A percentile compares a stretch with the other conserved stretches of the same genome.
Conservation (phyloP, 2,888 invertebrate species). For the Agrochola lota region DNA sequence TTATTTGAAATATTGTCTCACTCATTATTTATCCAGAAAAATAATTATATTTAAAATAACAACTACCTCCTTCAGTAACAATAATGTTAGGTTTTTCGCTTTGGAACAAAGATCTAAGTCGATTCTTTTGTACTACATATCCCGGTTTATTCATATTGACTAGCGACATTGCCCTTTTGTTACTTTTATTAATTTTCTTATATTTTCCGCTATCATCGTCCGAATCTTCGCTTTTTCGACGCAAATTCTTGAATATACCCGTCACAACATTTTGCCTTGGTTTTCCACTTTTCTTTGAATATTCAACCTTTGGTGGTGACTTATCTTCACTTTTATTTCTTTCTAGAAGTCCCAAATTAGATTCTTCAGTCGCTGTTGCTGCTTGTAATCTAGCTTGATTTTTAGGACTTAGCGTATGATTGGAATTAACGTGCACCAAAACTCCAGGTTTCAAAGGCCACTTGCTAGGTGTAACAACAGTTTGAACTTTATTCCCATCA, state of each 20-base stretch:
- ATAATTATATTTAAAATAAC: slow-evolving; percentile 41
- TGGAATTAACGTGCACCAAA: slow-evolving; percentile 96
- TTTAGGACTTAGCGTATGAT: slow-evolving; percentile 92
- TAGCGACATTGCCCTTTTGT: slow-evolving; percentile 86
- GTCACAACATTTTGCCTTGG: slow-evolving; percentile 82
- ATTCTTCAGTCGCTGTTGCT: slow-evolving; percentile 72
- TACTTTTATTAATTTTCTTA: slow-evolving; percentile 87
- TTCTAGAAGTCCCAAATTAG: slow-evolving; percentile 86
- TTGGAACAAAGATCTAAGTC: slow-evolving; percentile 86
- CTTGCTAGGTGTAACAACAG: slow-evolving; percentile 91
- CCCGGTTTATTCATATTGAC: slow-evolving; percentile 83
- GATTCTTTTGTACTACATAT: slow-evolving; percentile 81
- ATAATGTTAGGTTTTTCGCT: slow-evolving; percentile 87
- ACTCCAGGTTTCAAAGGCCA: slow-evolving; percentile 98
- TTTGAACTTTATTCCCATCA: slow-evolving; percentile 78
- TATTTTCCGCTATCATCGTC: slow-evolving; percentile 88
- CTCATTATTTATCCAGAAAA: slow-evolving; percentile 41
- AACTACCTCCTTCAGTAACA: slow-evolving; percentile 90
- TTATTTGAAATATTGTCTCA: slow-evolving; percentile 54
- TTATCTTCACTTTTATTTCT: slow-evolving; percentile 77
- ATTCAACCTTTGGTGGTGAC: slow-evolving; percentile 77
- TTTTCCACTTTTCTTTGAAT: slow-evolving; percentile 84
- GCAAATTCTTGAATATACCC: slow-evolving; percentile 83
- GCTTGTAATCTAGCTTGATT: slow-evolving; percentile 83
- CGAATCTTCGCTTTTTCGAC: slow-evolving; percentile 83